Percentiles rank a stretch among this genome's conserved stretches.
These are phyloP conservation scores for Burhinus bistriatus DNA, from an alignment of 2,113 vertebrate genomes.

Conservation along the genomic window DNA sequence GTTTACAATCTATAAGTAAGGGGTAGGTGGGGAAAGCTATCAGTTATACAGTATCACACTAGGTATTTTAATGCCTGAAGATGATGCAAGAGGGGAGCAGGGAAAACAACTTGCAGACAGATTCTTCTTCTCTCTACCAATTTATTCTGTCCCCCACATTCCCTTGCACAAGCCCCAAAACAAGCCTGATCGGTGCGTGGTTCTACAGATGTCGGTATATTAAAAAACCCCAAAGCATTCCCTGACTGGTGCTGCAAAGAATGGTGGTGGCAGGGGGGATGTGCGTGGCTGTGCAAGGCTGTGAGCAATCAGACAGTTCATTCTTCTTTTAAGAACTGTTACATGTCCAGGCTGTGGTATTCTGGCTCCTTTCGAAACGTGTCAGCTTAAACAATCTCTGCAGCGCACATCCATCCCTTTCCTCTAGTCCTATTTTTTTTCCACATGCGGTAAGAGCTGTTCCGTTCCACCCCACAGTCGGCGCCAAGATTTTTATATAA, in stretches of 20 bases:
- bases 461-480: not conserved
- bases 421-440: not conserved
- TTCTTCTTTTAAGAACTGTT: constrained; percentile 32
- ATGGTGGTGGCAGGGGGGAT: not conserved
- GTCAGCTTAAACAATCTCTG: constrained; percentile 26
- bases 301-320: not conserved
- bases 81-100: not conserved
- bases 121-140: not conserved
- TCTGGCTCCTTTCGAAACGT: not conserved
- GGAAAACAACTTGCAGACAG: not conserved
- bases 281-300: not conserved
- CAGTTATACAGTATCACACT: not conserved
- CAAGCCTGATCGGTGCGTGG: not conserved
- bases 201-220: not conserved
- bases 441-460: not conserved
- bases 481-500: not conserved
- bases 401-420: not conserved
- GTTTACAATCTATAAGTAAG: not conserved
- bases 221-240: not conserved
- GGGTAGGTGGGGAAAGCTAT: not conserved
- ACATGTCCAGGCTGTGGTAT: not conserved
- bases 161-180: not conserved
- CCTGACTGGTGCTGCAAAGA: not conserved
- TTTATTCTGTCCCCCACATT: not conserved
- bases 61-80: not conserved